Base-by-base conservation (phyloP, 2,797 vertebrate genomes). In the Prionace glauca region DNA sequence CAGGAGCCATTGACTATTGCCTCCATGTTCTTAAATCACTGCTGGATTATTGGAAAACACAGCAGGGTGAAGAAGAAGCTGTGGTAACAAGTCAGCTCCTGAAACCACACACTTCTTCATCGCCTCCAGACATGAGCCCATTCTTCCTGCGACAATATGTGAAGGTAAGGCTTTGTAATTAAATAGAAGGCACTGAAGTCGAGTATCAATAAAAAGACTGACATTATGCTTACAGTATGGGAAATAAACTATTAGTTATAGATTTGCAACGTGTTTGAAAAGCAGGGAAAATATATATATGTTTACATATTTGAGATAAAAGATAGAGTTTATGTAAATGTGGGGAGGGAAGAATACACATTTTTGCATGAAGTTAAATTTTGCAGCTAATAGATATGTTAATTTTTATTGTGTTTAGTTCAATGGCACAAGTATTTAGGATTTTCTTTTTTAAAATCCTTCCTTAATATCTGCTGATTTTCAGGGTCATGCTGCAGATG, bases 111-210 rank as follows among this genome's bases (percentile, higher is more conserved):
- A 99, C 99, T 0, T 98, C 98, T 0, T 98, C 99, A 32, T 99
- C 99, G 65, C 99, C 99, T 0, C 99, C 99, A 0, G 99, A 99
- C 97, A 99, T 99, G 99, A 99, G 99, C 96, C 99, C 99, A 0
- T 99, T 99, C 96, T 99, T 99, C 97, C 98, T 99, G 74, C 98
- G 99, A 20, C 99, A 99, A 96, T 99, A 99, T 41, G 99, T 99
- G 96, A 99, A 99, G 98, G 99, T 99, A 97, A 97, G 36, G 81
- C 81, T 45, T 84, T 84, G 36, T 84, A 84, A 84, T 84, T 84
- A 7, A 92, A 41, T 10, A 41, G 1, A n/a, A 97, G 95, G 29
- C 79, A 95, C 11, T 50, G 14, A 3, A 22, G 62, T 36, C 20
- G 29, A 71, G 50, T 45, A 50, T 36, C 65, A 69, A 56, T 41